Percentiles rank a stretch among this genome's conserved stretches.
phyloP scores from a whole-genome alignment of 2,113 vertebrate species.

The Delphinapterus leucas region DNA sequence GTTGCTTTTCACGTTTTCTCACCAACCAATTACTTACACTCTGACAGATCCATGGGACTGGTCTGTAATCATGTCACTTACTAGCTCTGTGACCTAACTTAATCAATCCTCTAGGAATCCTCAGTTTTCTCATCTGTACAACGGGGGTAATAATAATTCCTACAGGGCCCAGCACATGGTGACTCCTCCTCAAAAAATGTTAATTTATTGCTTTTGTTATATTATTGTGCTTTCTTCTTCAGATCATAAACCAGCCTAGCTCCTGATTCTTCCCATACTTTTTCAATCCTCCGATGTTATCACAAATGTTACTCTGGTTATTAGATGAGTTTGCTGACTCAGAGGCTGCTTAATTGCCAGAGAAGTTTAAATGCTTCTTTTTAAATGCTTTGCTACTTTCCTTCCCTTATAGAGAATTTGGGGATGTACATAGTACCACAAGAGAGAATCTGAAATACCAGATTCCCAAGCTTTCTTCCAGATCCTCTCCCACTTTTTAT shows the following conservation, averaged over 20 bases:
- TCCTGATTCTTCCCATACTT: not conserved
- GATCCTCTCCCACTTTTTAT: not conserved
- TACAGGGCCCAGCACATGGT: not conserved
- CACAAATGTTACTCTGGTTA: not conserved
- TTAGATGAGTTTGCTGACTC: not conserved
- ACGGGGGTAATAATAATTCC: not conserved
- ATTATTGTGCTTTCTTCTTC: not conserved
- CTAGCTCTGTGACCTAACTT: not conserved
- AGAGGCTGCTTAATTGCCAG: not conserved
- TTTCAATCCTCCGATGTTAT: not conserved
- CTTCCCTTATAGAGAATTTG: not conserved
- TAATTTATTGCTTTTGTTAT: not conserved
- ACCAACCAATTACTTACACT: not conserved
- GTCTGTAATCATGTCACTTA: not conserved
- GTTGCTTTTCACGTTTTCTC: not conserved
- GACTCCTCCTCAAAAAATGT: not conserved
- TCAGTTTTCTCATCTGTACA: not conserved
- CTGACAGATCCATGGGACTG: not conserved
- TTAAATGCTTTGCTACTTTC: not conserved
- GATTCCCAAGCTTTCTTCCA: not conserved
- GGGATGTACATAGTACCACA: not conserved
- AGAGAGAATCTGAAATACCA: not conserved
- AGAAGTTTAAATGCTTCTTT: not conserved
- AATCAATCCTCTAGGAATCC: not conserved
- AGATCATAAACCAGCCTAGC: not conserved